Base-by-base conservation (phyloP, 2,888 invertebrate species). In the Aphidius colemani region DNA sequence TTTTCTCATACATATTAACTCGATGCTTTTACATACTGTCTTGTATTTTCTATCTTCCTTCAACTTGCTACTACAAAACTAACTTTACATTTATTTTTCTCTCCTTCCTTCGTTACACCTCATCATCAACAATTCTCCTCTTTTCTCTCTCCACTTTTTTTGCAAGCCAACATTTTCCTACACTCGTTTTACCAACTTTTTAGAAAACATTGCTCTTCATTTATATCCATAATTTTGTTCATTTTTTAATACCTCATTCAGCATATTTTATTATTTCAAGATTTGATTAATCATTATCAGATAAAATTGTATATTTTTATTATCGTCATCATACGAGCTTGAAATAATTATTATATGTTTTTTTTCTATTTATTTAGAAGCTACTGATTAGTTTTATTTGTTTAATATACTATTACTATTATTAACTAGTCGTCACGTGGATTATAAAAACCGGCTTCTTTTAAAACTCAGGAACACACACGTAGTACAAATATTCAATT, bases 121-220 rank as follows among this genome's bases (percentile, higher is more conserved):
- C 30, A 30, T 30, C 30, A 30, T 0, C 30, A 5, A 30, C 44
- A 48, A 51, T 40, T 63, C 30, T 53, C 44, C 53, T 53, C 44
- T 60, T 61, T 13, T 55, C 55, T 44, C 40, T 45, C 7, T 13
- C 44, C 50, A 9, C 51, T 13, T 9, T 49, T 49, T 5, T 40
- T 44, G 70, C 72, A 70, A 70, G 69, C 67, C 66, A 67, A 69
- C 13, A 11, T 30, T 48, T 61, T 44, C 53, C 40, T 65, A 64
- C 60, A 10, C 65, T 58, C 57, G 50, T 51, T 68, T 71, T 75
- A 76, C 75, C 74, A 78, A 76, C 77, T 73, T 77, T 79, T 71
- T 74, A 75, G 78, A 78, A 79, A 79, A 78, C 77, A 77, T 78
- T 72, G 68, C 66, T 71, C 67, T 64, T 66, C 68, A 61, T 67